Percentiles rank a stretch among this genome's conserved stretches.
phyloP scores from a whole-genome alignment of 2,113 vertebrate species.

The Tenrec ecaudatus region DNA sequence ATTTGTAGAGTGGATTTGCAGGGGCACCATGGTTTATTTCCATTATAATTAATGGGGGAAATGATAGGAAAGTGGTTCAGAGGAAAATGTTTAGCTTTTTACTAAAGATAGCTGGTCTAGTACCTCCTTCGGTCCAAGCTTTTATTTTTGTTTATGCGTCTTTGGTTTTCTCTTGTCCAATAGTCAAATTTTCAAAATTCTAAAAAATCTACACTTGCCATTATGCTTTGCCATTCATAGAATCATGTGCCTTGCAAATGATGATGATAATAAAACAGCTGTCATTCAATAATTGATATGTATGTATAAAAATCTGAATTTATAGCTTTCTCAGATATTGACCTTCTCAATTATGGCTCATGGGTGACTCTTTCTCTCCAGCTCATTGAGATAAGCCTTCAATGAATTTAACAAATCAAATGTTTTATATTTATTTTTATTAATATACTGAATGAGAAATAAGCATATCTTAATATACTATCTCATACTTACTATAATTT shows the following conservation, averaged over 20 bases:
- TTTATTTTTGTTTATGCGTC: no score
- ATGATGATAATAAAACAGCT: neutral
- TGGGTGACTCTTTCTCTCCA: neutral
- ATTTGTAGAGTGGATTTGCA: neutral
- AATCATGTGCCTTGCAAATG: neutral
- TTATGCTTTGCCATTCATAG: no score
- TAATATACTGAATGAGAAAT: neutral
- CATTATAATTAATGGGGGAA: neutral
- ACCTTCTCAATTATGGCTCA: neutral
- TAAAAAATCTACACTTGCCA: no score
- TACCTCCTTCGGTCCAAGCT: neutral
- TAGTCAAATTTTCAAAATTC: no score
- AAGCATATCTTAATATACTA: neutral
- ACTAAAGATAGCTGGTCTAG: neutral
- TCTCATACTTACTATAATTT: neutral
- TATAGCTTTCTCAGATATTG: neutral
- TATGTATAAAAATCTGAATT: neutral
- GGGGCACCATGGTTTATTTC: neutral
- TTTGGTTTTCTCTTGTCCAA: no score
- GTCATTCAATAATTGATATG: neutral
- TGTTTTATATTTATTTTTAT: neutral
- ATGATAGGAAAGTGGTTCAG: neutral
- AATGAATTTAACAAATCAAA: neutral
- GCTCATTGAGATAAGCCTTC: neutral
- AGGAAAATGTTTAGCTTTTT: neutral